phyloP scores from a whole-genome alignment of 2,113 vertebrate genomes.

The Hippocampus comes region DNA sequence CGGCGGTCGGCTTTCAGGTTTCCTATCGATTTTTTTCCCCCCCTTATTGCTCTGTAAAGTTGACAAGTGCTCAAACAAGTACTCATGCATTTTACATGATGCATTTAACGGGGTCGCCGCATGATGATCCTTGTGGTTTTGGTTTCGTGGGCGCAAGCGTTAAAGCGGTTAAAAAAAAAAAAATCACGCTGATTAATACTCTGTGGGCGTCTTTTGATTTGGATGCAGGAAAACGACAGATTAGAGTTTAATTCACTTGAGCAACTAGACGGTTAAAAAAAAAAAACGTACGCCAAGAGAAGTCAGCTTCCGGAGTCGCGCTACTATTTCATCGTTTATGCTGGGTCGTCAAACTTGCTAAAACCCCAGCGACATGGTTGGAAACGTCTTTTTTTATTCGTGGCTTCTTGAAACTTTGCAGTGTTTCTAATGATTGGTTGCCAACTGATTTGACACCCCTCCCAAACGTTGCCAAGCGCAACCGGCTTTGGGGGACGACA shows the following conservation, averaged over 20 bases:
- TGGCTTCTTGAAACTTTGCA: background rate
- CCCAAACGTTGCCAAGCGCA: background rate
- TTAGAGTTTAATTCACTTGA: slow-evolving; percentile 7
- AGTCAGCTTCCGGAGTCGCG: background rate
- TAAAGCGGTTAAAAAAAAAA: slow-evolving; percentile 19
- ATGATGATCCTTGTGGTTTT: slow-evolving; percentile 8
- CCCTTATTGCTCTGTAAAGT: background rate
- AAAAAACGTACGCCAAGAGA: background rate
- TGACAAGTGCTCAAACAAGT: background rate
- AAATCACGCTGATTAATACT: slow-evolving; percentile 8
- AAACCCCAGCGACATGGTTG: background rate
- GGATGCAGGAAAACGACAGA: background rate
- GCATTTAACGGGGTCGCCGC: slow-evolving; percentile 5
- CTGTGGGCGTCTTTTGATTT: background rate
- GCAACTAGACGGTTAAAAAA: background rate
- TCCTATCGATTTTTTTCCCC: background rate
- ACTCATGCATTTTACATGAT: background rate
- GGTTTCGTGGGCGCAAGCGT: background rate
- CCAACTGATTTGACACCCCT: background rate
- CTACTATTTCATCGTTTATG: background rate
- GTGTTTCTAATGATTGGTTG: background rate
- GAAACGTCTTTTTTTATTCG: background rate
- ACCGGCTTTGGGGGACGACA: background rate
- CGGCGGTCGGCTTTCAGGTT: background rate
- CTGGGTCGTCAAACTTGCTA: background rate